phyloP scores from a whole-genome alignment of 2,888 invertebrate species.

The Acanthoscelides obtectus region DNA sequence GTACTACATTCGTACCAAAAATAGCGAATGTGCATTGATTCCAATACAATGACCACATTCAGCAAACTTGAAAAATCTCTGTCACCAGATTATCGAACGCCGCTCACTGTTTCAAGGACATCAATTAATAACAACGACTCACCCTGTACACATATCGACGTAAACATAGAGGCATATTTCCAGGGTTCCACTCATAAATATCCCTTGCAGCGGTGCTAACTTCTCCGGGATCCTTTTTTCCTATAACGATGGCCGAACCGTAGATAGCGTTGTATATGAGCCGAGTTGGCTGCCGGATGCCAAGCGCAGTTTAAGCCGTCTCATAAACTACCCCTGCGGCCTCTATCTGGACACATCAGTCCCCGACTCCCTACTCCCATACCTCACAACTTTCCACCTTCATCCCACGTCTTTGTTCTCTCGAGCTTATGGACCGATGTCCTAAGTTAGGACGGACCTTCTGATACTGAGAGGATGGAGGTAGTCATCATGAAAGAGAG shows the following conservation, averaged over 20 bases:
- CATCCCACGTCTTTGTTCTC: background rate
- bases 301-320: constrained; percentile 50
- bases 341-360: constrained; percentile 1
- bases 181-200: background rate
- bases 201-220: constrained; percentile 1
- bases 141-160: background rate
- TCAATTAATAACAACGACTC: background rate
- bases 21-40: no score
- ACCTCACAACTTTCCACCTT: background rate
- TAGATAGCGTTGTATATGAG: constrained; percentile 50
- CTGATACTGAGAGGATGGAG: no score
- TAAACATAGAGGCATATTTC: background rate
- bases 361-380: background rate
- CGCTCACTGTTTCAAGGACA: background rate
- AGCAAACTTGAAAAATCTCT: no score
- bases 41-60: no score
- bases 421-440: background rate
- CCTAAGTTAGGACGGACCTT: background rate
- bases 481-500: no score
- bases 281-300: constrained; percentile 41
- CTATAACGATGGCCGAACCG: constrained; percentile 30
- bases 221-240: background rate
- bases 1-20: no score
- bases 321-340: constrained; percentile 43
- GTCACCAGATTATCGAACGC: no score